Evolutionary conservation across 2,113 vertebrate species (phyloP).

Genomic region (Sphyrna mokarran): DNA sequence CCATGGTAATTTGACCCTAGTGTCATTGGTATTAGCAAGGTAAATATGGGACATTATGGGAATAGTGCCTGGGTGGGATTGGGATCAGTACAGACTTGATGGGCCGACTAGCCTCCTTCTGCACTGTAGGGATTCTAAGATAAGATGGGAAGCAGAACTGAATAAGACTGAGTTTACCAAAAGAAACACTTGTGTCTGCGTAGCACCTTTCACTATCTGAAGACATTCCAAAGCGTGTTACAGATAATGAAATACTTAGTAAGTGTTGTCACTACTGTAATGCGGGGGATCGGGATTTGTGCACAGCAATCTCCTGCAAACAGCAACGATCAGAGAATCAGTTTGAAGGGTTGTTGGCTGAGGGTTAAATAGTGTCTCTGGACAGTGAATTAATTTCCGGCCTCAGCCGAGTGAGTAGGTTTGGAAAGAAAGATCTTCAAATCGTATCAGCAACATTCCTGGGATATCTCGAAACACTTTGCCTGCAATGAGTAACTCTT

Average conservation of each 20-base stretch:
- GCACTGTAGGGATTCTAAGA: too few relatives aligned
- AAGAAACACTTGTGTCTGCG: neutral
- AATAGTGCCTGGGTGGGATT: too few relatives aligned
- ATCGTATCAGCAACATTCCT: neutral
- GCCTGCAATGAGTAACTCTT: neutral
- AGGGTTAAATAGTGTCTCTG: neutral
- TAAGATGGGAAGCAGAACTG: neutral
- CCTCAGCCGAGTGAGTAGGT: neutral
- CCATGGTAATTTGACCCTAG: too few relatives aligned
- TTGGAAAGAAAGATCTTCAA: neutral
- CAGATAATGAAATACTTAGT: neutral
- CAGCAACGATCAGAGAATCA: neutral
- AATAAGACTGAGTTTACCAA: neutral
- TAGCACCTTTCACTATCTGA: neutral
- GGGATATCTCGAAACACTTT: neutral
- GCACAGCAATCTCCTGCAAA: neutral
- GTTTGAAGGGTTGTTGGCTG: neutral
- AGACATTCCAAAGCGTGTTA: neutral
- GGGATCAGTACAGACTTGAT: too few relatives aligned
- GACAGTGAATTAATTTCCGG: neutral
- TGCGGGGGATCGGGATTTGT: neutral
- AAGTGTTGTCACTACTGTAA: neutral
- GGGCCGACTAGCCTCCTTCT: too few relatives aligned
- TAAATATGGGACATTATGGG: too few relatives aligned
- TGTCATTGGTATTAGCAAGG: too few relatives aligned